Evolutionary conservation across 2,113 vertebrate species (phyloP).

Genomic region (Eira barbara): DNA sequence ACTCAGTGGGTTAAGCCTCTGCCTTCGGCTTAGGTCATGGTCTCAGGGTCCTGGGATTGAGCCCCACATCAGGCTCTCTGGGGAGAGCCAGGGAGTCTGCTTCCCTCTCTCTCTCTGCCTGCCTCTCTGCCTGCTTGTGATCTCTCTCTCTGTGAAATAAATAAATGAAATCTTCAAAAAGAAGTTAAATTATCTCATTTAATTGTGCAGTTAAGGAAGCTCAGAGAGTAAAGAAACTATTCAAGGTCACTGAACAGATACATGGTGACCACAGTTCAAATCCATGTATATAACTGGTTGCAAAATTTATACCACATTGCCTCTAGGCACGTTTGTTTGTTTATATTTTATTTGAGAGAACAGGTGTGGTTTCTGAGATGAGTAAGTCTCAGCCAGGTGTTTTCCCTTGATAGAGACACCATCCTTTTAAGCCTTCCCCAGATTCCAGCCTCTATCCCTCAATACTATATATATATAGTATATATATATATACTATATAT

Average conservation of each 20-base stretch:
- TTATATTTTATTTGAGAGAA: background rate
- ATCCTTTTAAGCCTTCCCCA: background rate
- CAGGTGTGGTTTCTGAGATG: background rate
- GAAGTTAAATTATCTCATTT: background rate
- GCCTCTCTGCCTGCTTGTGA: no score
- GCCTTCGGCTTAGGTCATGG: no score
- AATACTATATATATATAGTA: no score
- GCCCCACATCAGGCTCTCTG: no score
- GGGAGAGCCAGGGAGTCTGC: no score
- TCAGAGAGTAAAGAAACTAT: background rate
- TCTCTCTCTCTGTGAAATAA: no score
- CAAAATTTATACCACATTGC: background rate
- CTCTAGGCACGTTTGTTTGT: background rate
- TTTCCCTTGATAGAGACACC: background rate
- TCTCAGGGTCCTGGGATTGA: no score
- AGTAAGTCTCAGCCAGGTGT: background rate
- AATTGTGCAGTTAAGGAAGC: background rate
- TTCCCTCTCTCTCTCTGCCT: no score
- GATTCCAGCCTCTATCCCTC: background rate
- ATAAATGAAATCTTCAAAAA: no score
- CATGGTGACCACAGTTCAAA: background rate
- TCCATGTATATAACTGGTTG: background rate
- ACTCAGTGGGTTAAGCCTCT: no score
- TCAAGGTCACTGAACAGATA: background rate
- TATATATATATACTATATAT: no score